Evolutionary conservation across 2,113 vertebrate species (phyloP), one percentile per base, ranked within the genome.

Genomic region (Mormyrus lacerda): DNA sequence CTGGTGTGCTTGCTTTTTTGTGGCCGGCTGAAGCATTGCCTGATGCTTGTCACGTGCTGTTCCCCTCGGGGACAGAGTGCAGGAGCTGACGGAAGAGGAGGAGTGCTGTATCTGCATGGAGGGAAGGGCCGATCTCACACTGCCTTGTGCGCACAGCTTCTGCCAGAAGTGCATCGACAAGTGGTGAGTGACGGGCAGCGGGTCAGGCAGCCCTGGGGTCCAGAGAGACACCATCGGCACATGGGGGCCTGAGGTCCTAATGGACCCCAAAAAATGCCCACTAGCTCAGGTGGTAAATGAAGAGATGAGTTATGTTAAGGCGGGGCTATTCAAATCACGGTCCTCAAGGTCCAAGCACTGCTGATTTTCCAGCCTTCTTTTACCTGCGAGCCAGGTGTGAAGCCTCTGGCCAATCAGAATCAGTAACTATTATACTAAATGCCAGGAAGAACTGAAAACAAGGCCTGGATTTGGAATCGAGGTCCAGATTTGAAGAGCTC

Each of bases 101-200:
- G 98, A 99, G 89, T 99, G 98, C 82, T 99, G 98, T 51, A 99
- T 99, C 94, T 99, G 98, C 90, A 99, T 99, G 98, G 98, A 99
- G 31, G 97, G 97, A 0, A 97, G 97, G 87, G 96, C 97, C 24
- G 98, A 99, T 94, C 95, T 99, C 53, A 99, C 99, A 91, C 95
- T 99, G 91, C 98, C 98, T 0, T 99, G 98, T 85, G 95, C 98
- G 10, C 98, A 99, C 96, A 99, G 96, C 93, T 99, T 99, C 95
- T 99, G 98, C 94, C 98, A 99, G 96, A 99, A 99, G 89, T 99
- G 98, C 93, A 99, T 99, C 87, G 98, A 99, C 92, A 99, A 98
- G 94, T 99, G 98, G 98, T 99, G 94, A 95, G 94, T 69, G 6
- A 39, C 1, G 13, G 24, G 17, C 79, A 47, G 2, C 8, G 39